phyloP scores from a whole-genome alignment of 2,113 vertebrate genomes.

The Myotis brandtii region DNA sequence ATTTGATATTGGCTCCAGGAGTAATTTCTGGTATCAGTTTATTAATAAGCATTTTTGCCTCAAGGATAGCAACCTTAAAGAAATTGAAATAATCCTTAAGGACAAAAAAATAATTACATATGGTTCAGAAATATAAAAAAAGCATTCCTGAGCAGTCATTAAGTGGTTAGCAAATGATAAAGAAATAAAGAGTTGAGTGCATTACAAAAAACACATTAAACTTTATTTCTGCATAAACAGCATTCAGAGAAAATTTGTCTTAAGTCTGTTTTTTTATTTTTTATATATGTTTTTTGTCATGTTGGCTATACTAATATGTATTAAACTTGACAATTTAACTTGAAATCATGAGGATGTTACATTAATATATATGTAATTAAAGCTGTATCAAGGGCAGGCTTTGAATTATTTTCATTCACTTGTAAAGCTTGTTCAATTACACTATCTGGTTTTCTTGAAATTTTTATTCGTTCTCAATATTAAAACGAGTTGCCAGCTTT shows the following conservation, averaged over 20 bases:
- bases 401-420: conserved; percentile 4
- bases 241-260: not conserved
- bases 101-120: not conserved
- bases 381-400: not conserved
- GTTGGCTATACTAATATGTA: conserved; percentile 68
- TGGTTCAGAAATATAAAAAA: conserved; percentile 17
- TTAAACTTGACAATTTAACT: conserved; percentile 61
- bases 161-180: not conserved
- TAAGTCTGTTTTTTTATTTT: conserved; percentile 35
- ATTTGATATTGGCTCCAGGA: not conserved
- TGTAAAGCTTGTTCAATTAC: not conserved
- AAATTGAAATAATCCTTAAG: not conserved
- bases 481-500: not conserved
- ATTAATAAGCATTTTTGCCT: not conserved
- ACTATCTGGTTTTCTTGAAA: not conserved
- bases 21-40: not conserved
- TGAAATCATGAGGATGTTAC: not conserved
- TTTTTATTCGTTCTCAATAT: conserved; percentile 44
- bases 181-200: not conserved
- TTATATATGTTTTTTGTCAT: conserved; percentile 54
- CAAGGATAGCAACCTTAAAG: not conserved
- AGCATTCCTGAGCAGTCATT: not conserved
- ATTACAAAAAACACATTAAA: conserved; percentile 25
- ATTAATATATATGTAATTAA: not conserved
- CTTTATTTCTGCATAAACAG: not conserved